These are phyloP conservation scores for Oryzias javanicus DNA, from an alignment of 2,113 vertebrate genomes.

Conservation along the genomic window DNA sequence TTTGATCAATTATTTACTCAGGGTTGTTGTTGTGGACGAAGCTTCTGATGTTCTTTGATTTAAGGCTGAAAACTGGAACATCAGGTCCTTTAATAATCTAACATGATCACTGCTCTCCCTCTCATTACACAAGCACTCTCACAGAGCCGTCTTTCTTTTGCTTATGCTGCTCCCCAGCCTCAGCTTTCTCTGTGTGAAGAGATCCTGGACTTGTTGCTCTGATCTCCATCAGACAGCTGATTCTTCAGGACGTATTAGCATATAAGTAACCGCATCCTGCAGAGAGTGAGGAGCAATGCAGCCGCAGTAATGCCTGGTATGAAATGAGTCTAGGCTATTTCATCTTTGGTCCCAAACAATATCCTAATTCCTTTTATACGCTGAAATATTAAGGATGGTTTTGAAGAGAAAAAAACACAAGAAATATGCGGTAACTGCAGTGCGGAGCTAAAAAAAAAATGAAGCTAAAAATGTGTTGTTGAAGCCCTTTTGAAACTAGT, in stretches of 20 bases:
- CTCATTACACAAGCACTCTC: background rate
- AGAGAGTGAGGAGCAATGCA: background rate
- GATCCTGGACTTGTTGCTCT: background rate
- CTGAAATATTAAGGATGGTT: no score
- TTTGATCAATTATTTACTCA: conserved; percentile 9
- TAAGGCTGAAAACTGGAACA: background rate
- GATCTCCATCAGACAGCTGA: background rate
- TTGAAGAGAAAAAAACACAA: no score
- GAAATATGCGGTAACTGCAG: no score
- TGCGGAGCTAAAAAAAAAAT: no score
- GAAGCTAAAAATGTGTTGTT: no score
- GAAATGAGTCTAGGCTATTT: background rate
- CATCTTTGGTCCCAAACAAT: no score
- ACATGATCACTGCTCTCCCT: background rate
- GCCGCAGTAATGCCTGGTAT: background rate
- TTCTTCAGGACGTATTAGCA: conserved; percentile 4
- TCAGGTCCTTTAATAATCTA: no score
- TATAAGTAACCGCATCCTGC: background rate
- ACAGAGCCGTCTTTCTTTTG: background rate
- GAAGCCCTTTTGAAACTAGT: no score
- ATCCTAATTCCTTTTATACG: no score
- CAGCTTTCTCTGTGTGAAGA: background rate
- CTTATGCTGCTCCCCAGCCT: background rate
- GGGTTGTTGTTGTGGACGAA: background rate
- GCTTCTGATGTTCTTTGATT: background rate